A percentile compares a stretch with the other conserved stretches of the same genome.
These are phyloP conservation scores for Brienomyrus brachyistius DNA, from an alignment of 2,113 vertebrate species.

Conservation along the genomic window DNA sequence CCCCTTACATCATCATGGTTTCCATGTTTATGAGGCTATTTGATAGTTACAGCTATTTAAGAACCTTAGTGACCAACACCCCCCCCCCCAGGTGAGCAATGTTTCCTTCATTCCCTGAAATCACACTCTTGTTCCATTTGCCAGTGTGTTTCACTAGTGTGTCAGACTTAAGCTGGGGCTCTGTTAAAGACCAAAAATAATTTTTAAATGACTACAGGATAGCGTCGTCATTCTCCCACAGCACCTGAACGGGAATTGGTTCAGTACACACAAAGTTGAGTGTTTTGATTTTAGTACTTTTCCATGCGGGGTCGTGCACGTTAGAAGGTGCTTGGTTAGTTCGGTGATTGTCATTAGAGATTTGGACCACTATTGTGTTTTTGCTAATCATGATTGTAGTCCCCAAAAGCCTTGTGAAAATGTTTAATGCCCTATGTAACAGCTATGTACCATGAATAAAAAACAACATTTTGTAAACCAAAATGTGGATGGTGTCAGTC, in stretches of 20 bases:
- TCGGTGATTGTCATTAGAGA: slow-evolving; percentile 80
- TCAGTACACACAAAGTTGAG: slow-evolving; percentile 65
- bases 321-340: slow-evolving; percentile 73
- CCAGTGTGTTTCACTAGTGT: background rate
- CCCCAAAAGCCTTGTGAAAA: slow-evolving; percentile 85
- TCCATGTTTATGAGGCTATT: background rate
- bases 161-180: background rate
- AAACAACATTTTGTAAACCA: slow-evolving; percentile 92
- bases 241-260: slow-evolving; percentile 74
- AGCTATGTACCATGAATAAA: slow-evolving; percentile 91
- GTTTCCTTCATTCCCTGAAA: background rate
- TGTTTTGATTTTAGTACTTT: slow-evolving; percentile 70
- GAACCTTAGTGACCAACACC: background rate
- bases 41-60: background rate
- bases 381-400: slow-evolving; percentile 85
- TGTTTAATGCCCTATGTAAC: slow-evolving; percentile 86
- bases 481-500: background rate
- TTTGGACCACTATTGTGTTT: slow-evolving; percentile 80
- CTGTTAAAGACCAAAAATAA: slow-evolving; percentile 31
- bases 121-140: background rate
- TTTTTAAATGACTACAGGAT: background rate
- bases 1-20: background rate
- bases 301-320: slow-evolving; percentile 79
- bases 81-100: background rate
- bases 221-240: slow-evolving; percentile 46